Evolutionary conservation across 1,140 invertebrate genomes (phyloP), one percentile per base, ranked within the genome.

Genomic region (Diprion similis): DNA sequence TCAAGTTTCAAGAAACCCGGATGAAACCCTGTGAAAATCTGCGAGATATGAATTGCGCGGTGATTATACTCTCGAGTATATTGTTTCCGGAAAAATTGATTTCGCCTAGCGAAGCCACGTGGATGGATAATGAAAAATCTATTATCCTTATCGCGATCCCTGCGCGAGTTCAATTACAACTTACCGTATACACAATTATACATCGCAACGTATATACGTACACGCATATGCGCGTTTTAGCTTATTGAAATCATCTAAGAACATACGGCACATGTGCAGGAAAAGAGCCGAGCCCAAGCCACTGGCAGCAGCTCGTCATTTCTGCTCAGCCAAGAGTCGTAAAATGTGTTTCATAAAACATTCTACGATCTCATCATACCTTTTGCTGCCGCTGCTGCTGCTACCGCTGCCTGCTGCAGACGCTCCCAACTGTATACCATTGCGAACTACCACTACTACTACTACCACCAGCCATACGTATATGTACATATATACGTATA

Each of bases 291-390:
- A 37, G 24, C 24, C 24, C 24, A 37, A 6, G 24, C 24, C 24
- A 37, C 24, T 37, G 24, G 24, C 24, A 37, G 24, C 24, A 37
- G 24, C n/a, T 17, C 51, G 8, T 59, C 51, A 59, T 59, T 59
- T 59, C 51, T 17, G 51, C 9, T 59, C 51, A 59, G n/a, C 11
- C 51, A 15, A 17, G 11, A 59, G 51, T 59, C 51, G 51, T 59
- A 59, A 59, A 59, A 59, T 59, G n/a, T 59, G 51, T 59, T 59
- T 59, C 51, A 59, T 59, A 59, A 59, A 59, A 59, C 51, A 59
- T 59, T 59, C 51, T 59, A 59, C 51, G 51, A 59, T 59, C 51
- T 59, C 51, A 59, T 59, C 51, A 59, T 59, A 59, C 51, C 51
- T 13, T 59, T 59, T 59, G 51, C 51, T 59, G 51, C 24, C 24